These are phyloP conservation scores for Pao palembangensis DNA, from an alignment of 2,113 vertebrate genomes.

Conservation along the genomic window DNA sequence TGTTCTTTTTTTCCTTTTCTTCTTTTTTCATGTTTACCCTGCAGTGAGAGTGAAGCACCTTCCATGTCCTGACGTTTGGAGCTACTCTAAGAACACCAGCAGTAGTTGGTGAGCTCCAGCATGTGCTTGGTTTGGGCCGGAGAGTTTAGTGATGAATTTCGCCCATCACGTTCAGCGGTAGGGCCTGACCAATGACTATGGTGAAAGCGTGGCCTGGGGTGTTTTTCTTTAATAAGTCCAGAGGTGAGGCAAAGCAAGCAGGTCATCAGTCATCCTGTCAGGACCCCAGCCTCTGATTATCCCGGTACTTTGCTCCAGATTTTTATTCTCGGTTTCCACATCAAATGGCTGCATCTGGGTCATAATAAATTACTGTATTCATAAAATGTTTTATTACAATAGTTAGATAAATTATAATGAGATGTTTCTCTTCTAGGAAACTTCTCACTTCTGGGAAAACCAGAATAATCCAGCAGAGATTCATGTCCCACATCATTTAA, in stretches of 20 bases:
- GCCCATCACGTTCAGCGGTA: conserved; percentile 48
- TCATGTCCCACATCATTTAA: too few relatives aligned
- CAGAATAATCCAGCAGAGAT: too few relatives aligned
- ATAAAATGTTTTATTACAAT: not conserved
- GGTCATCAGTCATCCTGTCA: conserved; percentile 68
- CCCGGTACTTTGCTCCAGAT: conserved; percentile 36
- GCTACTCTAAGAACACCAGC: conserved; percentile 48
- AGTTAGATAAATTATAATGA: too few relatives aligned
- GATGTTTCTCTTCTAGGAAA: not conserved
- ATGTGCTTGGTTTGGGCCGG: conserved; percentile 56
- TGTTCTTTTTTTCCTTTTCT: conserved; percentile 8
- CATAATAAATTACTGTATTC: conserved; percentile 17
- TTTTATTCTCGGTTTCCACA: conserved; percentile 45
- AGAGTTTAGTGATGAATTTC: conserved; percentile 63
- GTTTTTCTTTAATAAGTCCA: conserved; percentile 74
- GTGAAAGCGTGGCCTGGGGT: conserved; percentile 52
- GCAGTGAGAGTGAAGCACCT: conserved; percentile 51
- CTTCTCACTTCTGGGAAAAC: not conserved
- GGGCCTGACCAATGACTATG: conserved; percentile 61
- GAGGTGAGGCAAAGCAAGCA: conserved; percentile 65
- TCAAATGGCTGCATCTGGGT: too few relatives aligned
- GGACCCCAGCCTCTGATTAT: conserved; percentile 53
- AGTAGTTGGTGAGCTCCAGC: conserved; percentile 32
- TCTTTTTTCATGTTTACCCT: conserved; percentile 18
- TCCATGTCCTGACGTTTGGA: conserved; percentile 34